These are phyloP conservation scores for Lates japonicus DNA, from an alignment of 2,797 vertebrate species.

Conservation along the genomic window DNA sequence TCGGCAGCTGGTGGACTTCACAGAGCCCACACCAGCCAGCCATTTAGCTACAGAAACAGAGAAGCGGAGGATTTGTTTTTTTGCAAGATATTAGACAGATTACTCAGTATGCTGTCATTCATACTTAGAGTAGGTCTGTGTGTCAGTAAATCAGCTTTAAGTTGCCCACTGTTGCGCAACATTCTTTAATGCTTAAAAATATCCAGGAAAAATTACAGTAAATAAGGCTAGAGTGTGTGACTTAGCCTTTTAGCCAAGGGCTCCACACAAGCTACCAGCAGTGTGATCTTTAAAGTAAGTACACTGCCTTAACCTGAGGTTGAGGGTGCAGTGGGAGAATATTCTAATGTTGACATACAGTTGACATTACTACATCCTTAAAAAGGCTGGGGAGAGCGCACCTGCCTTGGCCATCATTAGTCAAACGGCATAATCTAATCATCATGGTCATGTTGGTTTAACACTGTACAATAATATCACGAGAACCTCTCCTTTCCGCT, in stretches of 20 bases:
- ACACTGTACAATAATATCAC: conserved; percentile 60
- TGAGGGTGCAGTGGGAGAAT: conserved; percentile 25
- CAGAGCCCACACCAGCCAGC: conserved; percentile 32
- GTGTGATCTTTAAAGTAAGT: conserved; percentile 8
- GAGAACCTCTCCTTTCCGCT: conserved; percentile 52
- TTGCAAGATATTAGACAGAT: conserved; percentile 8
- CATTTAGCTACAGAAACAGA: conserved; percentile 8
- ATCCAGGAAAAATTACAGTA: background rate
- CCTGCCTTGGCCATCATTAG: conserved; percentile 65
- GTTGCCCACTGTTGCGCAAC: background rate
- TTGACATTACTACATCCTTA: conserved; percentile 56
- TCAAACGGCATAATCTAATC: conserved; percentile 74
- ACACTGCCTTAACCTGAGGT: background rate
- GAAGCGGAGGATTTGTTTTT: conserved; percentile 5
- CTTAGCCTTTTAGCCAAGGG: background rate
- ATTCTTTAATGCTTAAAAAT: conserved; percentile 12
- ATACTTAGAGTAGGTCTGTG: conserved; percentile 1
- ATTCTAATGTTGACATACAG: conserved; percentile 47
- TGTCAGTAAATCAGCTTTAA: conserved; percentile 31
- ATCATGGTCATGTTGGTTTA: conserved; percentile 74
- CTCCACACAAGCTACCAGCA: conserved; percentile 10
- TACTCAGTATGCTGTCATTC: conserved; percentile 17
- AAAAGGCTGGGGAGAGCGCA: conserved; percentile 48
- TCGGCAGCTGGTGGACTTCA: conserved; percentile 60
- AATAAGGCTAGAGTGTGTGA: conserved; percentile 7